These are phyloP conservation scores for Tipula lateralis DNA, from an alignment of 2,888 invertebrate genomes.

Conservation along the genomic window DNA sequence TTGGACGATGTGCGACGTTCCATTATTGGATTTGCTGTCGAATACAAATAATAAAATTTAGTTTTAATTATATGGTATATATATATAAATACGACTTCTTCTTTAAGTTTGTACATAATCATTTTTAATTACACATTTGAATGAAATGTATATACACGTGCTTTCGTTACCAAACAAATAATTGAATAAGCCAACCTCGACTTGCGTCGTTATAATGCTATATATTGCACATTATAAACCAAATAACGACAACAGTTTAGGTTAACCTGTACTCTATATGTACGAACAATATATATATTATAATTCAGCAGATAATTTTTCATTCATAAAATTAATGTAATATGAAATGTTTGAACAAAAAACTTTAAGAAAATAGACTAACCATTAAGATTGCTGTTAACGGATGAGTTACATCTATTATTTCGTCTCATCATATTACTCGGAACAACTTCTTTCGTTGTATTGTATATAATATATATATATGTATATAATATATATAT, in stretches of 20 bases:
- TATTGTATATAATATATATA: not conserved
- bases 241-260: not conserved
- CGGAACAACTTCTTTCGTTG: not conserved
- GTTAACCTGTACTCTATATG: not conserved
- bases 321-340: not conserved
- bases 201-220: not conserved
- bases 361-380: not conserved
- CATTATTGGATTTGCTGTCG: conserved; percentile 37
- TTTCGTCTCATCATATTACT: conserved; percentile 13
- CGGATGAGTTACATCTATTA: conserved; percentile 5
- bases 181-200: not conserved
- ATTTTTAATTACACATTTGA: not conserved
- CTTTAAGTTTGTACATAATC: not conserved
- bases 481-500: too few relatives aligned
- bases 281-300: too few relatives aligned
- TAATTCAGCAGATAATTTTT: conserved; percentile 19
- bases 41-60: not conserved
- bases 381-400: not conserved
- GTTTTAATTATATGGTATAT: not conserved
- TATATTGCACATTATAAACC: not conserved
- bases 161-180: not conserved
- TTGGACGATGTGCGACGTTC: conserved; percentile 45
- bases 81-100: too few relatives aligned
- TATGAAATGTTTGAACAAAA: not conserved
- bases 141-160: not conserved